Conservation (phyloP, 53 echinoderm and acorn worm genomes). For the Crossaster papposus region DNA sequence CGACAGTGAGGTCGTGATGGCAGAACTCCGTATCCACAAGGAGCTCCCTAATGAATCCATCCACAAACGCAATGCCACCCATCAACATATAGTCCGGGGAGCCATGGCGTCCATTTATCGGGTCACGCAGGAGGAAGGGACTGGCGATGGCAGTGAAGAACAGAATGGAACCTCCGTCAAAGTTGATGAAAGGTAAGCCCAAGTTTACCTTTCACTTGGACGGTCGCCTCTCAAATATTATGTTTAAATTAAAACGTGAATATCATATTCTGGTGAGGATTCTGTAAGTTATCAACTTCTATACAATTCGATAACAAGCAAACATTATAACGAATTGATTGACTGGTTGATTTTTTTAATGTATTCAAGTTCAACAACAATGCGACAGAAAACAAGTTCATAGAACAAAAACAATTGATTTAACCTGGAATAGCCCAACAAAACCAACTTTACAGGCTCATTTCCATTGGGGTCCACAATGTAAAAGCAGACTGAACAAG, state of each 20-base stretch:
- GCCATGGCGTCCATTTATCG: conserved; percentile 77
- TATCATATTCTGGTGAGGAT: not conserved
- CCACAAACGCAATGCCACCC: conserved; percentile 56
- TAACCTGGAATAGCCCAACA: no score
- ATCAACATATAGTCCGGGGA: conserved; percentile 56
- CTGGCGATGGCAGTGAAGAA: conserved; percentile 5
- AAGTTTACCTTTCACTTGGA: not conserved
- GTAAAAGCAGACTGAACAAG: no score
- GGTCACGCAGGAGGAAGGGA: conserved; percentile 46
- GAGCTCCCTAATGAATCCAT: conserved; percentile 85
- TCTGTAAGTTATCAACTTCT: not conserved
- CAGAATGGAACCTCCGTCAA: conserved; percentile 29
- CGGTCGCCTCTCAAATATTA: not conserved
- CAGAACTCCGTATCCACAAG: conserved; percentile 88
- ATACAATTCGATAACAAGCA: no score
- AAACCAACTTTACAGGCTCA: no score
- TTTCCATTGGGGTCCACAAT: no score
- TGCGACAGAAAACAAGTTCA: no score
- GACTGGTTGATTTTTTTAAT: no score
- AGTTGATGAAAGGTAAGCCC: conserved; percentile 80
- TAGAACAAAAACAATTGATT: no score
- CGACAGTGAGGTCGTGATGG: conserved; percentile 85
- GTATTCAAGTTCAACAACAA: no score
- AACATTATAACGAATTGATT: no score
- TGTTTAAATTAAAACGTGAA: not conserved